Base-by-base conservation (phyloP, 2,797 vertebrate species). In the Danio kyathit region DNA sequence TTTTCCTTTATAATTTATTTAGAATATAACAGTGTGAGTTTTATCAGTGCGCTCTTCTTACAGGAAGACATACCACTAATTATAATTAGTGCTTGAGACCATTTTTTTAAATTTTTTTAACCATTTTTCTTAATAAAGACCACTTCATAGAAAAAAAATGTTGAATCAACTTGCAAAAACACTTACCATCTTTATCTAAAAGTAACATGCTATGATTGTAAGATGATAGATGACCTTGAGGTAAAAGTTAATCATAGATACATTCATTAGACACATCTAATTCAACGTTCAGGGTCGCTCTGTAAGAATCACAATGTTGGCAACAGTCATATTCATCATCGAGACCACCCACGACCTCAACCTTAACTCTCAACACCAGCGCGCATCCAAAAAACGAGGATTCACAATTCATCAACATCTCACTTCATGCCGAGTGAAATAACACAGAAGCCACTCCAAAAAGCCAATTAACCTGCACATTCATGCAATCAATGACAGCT, bases 381-480 rank as follows among this genome's bases (percentile, higher is more conserved):
- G 61, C 46, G 10, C 44, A 29, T 43, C 41, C 51, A 77, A 54
- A 74, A 63, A 29, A 1, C 29, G 44, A 61, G 48, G 48, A 79
- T 51, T 80, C 5, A 17, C 61, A 63, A 74, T 80, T 80, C 70
- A 74, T 73, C 21, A 66, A 57, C 43, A 66, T 44, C 46, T 56
- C 61, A 56, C 63, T 76, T 29, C 44, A 76, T 54, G 74, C 74
- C 1, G 9, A 44, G 63, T 7, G 3, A 72, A 79, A 64, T 56
- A 59, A 80, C 19, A 80, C 59, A 72, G 69, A 72, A 56, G 38
- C 79, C 79, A 80, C 70, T 80, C n/a, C 43, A 80, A 66, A 29
- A 80, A 74, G 70, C 60, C 79, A 80, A 80, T 80, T 80, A 80
- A 80, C 79, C 63, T 13, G 12, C 46, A 59, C 61, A 40, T 80